Base-by-base conservation (phyloP, 2,113 vertebrate species). In the Paradoxurus hermaphroditus region DNA sequence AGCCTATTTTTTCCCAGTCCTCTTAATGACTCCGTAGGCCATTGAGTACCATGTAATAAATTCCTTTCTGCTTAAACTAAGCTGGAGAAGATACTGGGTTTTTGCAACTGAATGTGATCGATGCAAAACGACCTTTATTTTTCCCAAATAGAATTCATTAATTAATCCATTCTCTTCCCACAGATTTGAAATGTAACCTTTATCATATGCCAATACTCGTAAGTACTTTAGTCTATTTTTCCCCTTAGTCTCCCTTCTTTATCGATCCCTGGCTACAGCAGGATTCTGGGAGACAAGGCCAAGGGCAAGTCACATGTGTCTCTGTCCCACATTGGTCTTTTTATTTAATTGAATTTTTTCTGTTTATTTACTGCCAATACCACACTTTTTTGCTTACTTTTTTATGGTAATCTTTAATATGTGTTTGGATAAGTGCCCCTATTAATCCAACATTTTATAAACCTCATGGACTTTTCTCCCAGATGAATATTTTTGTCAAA, bases 351-450 rank as follows among this genome's bases (percentile, higher is more conserved):
- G 27, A 59, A 51, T 14, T 67, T 63, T 91, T 79, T 44, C 62
- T 65, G 44, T 85, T 84, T 96, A 49, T 90, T 90, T 90, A 46
- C 12, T 79, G n/a, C 63, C 39, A 73, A 16, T 67, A 27, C 5
- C 21, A 91, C 5, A 46, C 18, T 67, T 87, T 63, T 94, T 56
- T 65, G 53, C 29, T 88, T 85, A 91, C 16, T 59, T 1, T 18
- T 84, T 91, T 90, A 31, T 49, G 21, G 31, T 86, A 81, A 86
- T 93, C 51, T 97, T 88, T 77, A 95, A 81, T 94, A 75, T 88
- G 7, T 90, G 7, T 94, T 96, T 97, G 36, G 49, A 27, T 49
- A 92, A 81, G 16, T 70, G 31, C 3, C 34, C 34, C 67, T 77
- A 63, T 67, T 78, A 88, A 82, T 53, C 13, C 8, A 94, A 79